phyloP scores from a whole-genome alignment of 1,140 invertebrate species.

The Drosophila jambulina region DNA sequence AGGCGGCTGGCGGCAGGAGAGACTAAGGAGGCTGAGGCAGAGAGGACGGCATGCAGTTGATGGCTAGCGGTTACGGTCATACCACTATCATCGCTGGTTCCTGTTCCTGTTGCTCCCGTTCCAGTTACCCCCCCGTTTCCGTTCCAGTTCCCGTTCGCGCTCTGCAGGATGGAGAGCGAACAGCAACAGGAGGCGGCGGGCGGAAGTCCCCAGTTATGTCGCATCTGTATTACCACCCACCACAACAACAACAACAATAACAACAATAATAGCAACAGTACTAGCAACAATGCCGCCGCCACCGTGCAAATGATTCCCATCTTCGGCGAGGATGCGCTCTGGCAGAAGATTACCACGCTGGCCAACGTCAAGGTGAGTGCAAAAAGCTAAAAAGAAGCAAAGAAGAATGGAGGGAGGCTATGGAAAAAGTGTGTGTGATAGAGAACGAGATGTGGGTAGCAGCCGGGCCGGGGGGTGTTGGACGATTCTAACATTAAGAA shows the following conservation, averaged over 20 bases:
- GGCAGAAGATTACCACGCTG: constrained; percentile 82
- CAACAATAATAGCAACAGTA: constrained; percentile 1
- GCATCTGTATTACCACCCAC: constrained; percentile 80
- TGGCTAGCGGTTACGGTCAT: constrained; percentile 59
- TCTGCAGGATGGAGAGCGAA: constrained; percentile 31
- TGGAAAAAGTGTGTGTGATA: background rate
- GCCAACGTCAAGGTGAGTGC: constrained; percentile 80
- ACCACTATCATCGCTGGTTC: constrained; percentile 12
- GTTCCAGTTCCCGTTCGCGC: constrained; percentile 10
- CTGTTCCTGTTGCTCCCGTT: constrained; percentile 1
- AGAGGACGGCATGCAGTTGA: constrained; percentile 60
- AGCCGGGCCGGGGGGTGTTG: background rate
- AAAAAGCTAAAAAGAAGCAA: constrained; percentile 4
- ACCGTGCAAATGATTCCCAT: constrained; percentile 80
- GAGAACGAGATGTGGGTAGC: background rate
- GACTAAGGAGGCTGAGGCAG: constrained; percentile 1
- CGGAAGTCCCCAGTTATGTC: constrained; percentile 56
- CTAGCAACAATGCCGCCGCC: constrained; percentile 20
- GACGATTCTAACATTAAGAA: constrained; percentile 4
- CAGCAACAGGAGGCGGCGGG: constrained; percentile 15
- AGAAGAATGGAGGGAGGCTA: background rate
- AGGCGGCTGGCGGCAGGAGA: background rate
- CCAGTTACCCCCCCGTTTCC: constrained; percentile 16
- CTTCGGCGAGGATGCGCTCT: constrained; percentile 82
- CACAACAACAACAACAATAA: constrained; percentile 7